These are phyloP conservation scores for Drymonia ruficornis DNA, from an alignment of 2,888 invertebrate species.

Conservation along the genomic window DNA sequence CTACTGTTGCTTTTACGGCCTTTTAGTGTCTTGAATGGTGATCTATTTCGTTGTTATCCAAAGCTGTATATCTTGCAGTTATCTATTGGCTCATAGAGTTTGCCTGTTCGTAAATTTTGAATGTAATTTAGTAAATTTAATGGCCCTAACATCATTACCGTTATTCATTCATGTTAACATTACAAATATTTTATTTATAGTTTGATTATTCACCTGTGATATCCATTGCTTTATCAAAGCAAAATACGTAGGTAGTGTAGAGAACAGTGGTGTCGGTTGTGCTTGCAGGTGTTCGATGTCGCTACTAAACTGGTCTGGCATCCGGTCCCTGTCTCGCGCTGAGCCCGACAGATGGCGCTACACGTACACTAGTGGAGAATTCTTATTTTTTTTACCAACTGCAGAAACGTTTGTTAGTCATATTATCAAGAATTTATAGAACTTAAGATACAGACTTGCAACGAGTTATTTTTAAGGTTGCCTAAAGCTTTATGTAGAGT, in stretches of 20 bases:
- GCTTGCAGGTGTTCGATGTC: constrained; percentile 78
- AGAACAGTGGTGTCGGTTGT: constrained; percentile 48
- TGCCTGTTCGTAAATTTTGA: background rate
- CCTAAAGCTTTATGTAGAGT: no score
- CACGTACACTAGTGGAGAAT: constrained; percentile 40
- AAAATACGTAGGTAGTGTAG: constrained; percentile 32
- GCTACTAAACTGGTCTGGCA: constrained; percentile 79
- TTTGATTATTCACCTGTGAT: constrained; percentile 11
- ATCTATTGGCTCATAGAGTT: background rate
- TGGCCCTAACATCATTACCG: no score
- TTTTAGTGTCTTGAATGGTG: constrained; percentile 19
- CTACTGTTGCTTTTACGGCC: constrained; percentile 21
- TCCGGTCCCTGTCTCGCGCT: constrained; percentile 66
- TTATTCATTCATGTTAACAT: no score
- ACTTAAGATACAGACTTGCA: no score
- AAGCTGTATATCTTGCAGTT: background rate
- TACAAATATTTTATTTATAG: background rate
- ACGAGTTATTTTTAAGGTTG: no score
- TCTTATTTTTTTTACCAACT: constrained; percentile 11
- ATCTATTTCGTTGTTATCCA: constrained; percentile 9
- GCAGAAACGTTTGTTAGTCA: background rate
- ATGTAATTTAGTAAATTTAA: background rate
- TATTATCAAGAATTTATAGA: background rate
- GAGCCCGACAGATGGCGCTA: constrained; percentile 75
- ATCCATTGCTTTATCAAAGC: constrained; percentile 32